phyloP scores from a whole-genome alignment of 2,797 vertebrate genomes.

The Heteromormyrus szaboi region DNA sequence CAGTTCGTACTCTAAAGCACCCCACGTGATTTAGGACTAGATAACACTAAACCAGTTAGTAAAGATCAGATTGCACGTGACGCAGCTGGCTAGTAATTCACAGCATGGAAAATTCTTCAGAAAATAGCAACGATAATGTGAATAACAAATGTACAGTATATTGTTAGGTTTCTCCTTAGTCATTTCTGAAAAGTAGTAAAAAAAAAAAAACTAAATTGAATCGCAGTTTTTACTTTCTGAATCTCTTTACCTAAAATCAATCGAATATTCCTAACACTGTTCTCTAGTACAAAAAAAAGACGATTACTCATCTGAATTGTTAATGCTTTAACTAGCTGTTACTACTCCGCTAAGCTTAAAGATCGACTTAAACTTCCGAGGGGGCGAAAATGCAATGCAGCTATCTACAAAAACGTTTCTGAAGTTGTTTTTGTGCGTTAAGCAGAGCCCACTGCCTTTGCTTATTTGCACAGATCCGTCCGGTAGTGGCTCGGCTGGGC shows the following conservation, averaged over 20 bases:
- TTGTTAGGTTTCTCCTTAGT: not conserved
- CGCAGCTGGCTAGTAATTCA: not conserved
- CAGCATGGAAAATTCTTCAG: not conserved
- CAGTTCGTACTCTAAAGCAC: not conserved
- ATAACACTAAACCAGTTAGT: not conserved
- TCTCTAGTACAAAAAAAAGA: not conserved
- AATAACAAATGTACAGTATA: not conserved
- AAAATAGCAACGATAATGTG: not conserved
- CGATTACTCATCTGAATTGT: not conserved
- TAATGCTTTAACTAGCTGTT: not conserved
- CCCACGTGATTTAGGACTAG: constrained; percentile 8
- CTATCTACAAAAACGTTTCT: not conserved
- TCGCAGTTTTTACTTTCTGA: not conserved
- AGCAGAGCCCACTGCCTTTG: not conserved
- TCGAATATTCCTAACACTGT: not conserved
- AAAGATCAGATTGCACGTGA: not conserved
- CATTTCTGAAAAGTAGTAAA: not conserved
- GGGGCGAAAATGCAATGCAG: not conserved
- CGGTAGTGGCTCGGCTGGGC: not conserved
- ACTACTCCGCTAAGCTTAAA: not conserved
- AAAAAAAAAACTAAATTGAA: not conserved
- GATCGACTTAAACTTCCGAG: not conserved
- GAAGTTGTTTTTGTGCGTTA: not conserved
- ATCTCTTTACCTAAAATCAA: not conserved
- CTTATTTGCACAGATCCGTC: not conserved